Conservation (phyloP, 2,888 invertebrate genomes). For the Myopa testacea region DNA sequence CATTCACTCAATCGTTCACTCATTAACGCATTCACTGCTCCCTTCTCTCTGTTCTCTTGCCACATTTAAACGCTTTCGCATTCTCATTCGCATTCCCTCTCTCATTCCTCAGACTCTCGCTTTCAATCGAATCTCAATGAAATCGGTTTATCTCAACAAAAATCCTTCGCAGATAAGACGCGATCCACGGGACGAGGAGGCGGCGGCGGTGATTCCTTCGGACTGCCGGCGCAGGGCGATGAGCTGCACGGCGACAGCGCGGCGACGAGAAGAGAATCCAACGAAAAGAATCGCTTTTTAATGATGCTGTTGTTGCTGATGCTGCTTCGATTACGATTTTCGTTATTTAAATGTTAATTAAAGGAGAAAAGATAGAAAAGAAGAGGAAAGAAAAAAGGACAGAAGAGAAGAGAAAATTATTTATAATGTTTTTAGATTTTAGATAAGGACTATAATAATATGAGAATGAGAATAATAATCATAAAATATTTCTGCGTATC, state of each 20-base stretch:
- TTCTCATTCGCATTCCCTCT: not conserved
- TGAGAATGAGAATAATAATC: not conserved
- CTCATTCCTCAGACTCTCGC: slow-evolving; percentile 73
- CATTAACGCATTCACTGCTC: no score
- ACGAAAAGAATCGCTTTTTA: slow-evolving; percentile 27
- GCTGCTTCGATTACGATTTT: not conserved
- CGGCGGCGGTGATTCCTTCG: slow-evolving; percentile 40
- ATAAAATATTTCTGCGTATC: no score
- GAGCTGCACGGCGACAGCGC: slow-evolving; percentile 43
- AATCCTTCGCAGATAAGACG: slow-evolving; percentile 69
- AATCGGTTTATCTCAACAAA: slow-evolving; percentile 83
- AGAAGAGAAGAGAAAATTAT: not conserved
- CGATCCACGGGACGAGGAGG: slow-evolving; percentile 46
- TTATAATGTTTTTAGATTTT: no score
- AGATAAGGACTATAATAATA: not conserved
- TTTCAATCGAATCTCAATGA: slow-evolving; percentile 82
- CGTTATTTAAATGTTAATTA: not conserved
- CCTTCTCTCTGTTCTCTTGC: not conserved
- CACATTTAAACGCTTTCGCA: not conserved
- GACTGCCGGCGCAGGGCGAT: slow-evolving; percentile 55
- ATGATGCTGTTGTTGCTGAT: slow-evolving; percentile 19
- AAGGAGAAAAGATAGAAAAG: not conserved
- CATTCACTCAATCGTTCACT: not conserved
- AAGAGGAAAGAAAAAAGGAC: not conserved
- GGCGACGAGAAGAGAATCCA: not conserved